Evolutionary conservation across 2,888 invertebrate genomes (phyloP).

Genomic region (Xestia xanthographa): DNA sequence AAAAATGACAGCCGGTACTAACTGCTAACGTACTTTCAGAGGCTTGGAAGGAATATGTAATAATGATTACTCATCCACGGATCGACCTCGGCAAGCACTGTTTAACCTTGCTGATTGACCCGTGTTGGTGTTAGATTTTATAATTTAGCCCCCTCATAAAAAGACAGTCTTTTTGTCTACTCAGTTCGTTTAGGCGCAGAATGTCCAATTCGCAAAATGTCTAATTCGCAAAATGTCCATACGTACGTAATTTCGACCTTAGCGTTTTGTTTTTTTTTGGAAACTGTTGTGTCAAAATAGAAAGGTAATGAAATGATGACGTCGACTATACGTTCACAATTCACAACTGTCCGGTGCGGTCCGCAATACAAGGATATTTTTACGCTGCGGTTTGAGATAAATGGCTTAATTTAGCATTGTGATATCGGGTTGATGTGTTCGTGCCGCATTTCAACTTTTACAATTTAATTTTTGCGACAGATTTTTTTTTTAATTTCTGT

Average conservation of each 20-base stretch:
- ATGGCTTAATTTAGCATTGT: constrained; percentile 4
- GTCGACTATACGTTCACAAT: not conserved
- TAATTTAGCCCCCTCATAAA: not conserved
- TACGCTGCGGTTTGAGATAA: not conserved
- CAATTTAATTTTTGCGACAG: not conserved
- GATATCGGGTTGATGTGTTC: not conserved
- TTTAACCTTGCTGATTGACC: not conserved
- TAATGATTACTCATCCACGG: not conserved
- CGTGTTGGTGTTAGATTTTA: not conserved
- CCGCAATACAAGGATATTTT: constrained; percentile 21
- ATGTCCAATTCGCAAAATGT: too few species aligned
- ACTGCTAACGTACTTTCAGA: not conserved
- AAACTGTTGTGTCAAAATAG: not conserved
- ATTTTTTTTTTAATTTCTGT: not conserved
- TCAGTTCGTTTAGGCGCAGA: too few species aligned
- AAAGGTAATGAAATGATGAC: not conserved
- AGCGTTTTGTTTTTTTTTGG: not conserved
- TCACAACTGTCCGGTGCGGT: not conserved
- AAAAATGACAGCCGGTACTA: not conserved
- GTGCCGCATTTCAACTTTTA: not conserved
- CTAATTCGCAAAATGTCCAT: too few species aligned
- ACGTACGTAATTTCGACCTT: not conserved
- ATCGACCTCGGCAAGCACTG: not conserved
- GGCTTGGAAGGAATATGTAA: not conserved
- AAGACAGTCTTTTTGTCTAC: not conserved